These are phyloP conservation scores for Watsonalla cultraria DNA, from an alignment of 2,888 invertebrate genomes.

Conservation along the genomic window DNA sequence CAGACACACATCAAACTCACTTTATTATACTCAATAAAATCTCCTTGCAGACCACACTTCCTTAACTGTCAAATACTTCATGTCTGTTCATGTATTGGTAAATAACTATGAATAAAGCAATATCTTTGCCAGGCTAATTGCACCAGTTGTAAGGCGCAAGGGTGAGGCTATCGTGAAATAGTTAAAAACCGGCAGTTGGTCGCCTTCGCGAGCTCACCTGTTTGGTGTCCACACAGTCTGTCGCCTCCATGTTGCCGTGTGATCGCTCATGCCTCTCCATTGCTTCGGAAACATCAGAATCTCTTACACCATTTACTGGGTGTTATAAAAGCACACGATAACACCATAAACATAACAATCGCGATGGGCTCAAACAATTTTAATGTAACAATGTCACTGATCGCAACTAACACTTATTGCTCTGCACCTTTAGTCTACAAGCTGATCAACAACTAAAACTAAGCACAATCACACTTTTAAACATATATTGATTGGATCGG, in stretches of 20 bases:
- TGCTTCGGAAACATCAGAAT: constrained; percentile 73
- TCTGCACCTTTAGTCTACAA: constrained; percentile 43
- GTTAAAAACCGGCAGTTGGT: constrained; percentile 65
- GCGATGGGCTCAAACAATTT: constrained; percentile 60
- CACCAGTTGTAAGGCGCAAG: constrained; percentile 34
- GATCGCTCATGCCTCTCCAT: constrained; percentile 74
- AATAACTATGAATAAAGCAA: constrained; percentile 8
- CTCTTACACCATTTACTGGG: constrained; percentile 59
- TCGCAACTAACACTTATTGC: constrained; percentile 57
- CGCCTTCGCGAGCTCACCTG: constrained; percentile 74
- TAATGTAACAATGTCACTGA: constrained; percentile 75
- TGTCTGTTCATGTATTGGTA: background rate
- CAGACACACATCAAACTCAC: background rate
- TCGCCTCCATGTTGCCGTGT: constrained; percentile 80
- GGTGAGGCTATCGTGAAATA: constrained; percentile 46
- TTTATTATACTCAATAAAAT: too few relatives aligned
- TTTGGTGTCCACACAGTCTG: constrained; percentile 81
- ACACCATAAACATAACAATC: constrained; percentile 71
- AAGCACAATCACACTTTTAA: constrained; percentile 29
- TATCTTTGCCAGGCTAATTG: constrained; percentile 30
- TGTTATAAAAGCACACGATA: constrained; percentile 56
- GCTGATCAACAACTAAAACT: constrained; percentile 24
- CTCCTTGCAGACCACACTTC: too few relatives aligned
- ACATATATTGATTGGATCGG: constrained; percentile 40
- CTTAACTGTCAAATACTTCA: too few relatives aligned